These are phyloP conservation scores for Mungos mungo DNA, from an alignment of 2,113 vertebrate genomes.

Conservation along the genomic window DNA sequence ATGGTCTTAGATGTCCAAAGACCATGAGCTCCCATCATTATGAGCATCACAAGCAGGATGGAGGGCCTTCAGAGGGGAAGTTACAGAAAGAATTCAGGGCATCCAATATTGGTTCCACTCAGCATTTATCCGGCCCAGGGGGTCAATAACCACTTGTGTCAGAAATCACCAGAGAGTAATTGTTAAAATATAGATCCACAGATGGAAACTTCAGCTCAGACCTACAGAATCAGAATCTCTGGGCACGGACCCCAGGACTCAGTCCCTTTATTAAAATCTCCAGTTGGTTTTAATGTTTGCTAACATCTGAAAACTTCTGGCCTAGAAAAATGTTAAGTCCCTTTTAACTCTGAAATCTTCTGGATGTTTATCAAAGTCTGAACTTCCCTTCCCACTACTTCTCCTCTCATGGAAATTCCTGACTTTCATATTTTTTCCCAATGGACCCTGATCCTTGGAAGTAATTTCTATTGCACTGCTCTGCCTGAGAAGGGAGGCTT, in stretches of 20 bases:
- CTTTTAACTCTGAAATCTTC: background rate
- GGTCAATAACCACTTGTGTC: background rate
- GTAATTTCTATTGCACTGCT: background rate
- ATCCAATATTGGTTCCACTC: background rate
- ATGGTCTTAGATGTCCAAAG: background rate
- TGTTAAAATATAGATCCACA: background rate
- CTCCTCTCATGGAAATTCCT: background rate
- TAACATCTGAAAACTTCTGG: background rate
- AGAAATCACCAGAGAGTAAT: background rate
- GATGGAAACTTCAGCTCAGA: background rate
- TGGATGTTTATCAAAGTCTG: background rate
- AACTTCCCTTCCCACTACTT: background rate
- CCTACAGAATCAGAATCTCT: background rate
- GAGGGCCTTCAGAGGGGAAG: background rate
- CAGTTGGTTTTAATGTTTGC: background rate
- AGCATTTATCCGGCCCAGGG: background rate
- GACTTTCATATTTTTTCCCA: background rate
- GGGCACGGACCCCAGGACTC: background rate
- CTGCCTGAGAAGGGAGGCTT: background rate
- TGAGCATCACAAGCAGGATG: background rate
- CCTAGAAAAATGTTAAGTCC: background rate
- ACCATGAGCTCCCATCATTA: background rate
- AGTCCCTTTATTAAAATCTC: background rate
- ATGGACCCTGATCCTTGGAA: background rate
- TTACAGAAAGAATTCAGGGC: background rate